phyloP scores from a whole-genome alignment of 2,888 invertebrate species.

The Rhamphomyia laevipes region DNA sequence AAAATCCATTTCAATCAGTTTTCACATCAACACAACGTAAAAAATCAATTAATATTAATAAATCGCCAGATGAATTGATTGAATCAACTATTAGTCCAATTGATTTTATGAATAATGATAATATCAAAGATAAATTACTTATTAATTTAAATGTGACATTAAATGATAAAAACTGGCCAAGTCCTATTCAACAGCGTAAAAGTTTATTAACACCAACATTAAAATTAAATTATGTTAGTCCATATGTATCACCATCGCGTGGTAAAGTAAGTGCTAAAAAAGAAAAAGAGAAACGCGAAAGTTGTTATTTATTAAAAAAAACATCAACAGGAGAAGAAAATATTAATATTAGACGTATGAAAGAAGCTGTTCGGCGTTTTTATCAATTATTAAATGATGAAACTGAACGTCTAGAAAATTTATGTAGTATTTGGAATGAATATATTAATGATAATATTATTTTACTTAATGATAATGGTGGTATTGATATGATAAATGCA shows the following conservation, averaged over 20 bases:
- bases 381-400: constrained; percentile 37
- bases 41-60: constrained; percentile 2
- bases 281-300: constrained; percentile 35
- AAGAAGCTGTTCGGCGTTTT: constrained; percentile 28
- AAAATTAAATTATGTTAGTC: constrained; percentile 25
- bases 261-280: constrained; percentile 42
- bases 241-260: constrained; percentile 42
- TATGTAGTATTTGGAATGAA: constrained; percentile 40
- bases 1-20: constrained; percentile 14
- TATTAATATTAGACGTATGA: constrained; percentile 16
- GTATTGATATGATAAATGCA: constrained; percentile 47
- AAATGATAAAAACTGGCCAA: not conserved
- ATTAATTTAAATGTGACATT: not conserved
- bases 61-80: not conserved
- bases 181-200: constrained; percentile 2
- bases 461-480: constrained; percentile 29
- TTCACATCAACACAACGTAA: constrained; percentile 21
- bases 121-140: not conserved
- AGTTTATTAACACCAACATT: constrained; percentile 2
- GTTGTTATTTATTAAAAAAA: constrained; percentile 20
- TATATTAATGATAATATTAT: constrained; percentile 25
- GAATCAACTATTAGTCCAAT: not conserved
- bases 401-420: constrained; percentile 34
- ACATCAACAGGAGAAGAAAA: constrained; percentile 1
- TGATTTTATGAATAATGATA: not conserved